phyloP scores from a whole-genome alignment of 2,888 invertebrate genomes.

The Idaea dimidiata region DNA sequence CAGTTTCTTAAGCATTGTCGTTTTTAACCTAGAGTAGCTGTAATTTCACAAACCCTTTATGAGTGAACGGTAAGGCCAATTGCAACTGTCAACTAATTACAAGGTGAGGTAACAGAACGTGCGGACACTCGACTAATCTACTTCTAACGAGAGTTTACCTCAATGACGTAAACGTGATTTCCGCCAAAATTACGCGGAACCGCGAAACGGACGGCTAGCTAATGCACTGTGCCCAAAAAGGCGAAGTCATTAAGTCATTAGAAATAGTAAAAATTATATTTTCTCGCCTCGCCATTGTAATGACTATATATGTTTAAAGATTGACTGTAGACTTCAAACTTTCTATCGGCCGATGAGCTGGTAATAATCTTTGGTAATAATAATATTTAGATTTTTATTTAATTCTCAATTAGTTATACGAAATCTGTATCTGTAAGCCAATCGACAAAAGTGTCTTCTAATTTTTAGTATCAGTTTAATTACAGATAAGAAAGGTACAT shows the following conservation, averaged over 20 bases:
- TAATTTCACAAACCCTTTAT: not conserved
- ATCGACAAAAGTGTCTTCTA: too few relatives aligned
- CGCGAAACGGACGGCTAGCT: not conserved
- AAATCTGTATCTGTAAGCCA: too few relatives aligned
- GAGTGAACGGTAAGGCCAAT: not conserved
- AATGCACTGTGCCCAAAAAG: not conserved
- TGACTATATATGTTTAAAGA: not conserved
- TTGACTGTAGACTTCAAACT: not conserved
- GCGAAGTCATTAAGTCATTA: not conserved
- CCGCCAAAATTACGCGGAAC: slow-evolving; percentile 6
- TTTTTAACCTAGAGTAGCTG: too few relatives aligned
- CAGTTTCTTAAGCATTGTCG: too few relatives aligned
- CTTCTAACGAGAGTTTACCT: not conserved
- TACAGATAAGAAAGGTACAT: too few relatives aligned
- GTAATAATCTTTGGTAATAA: not conserved
- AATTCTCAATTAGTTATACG: too few relatives aligned
- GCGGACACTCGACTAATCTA: not conserved
- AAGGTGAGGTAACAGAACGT: not conserved
- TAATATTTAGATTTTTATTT: not conserved
- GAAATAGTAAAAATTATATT: not conserved
- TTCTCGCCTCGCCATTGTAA: not conserved
- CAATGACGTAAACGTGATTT: not conserved
- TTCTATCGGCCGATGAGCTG: not conserved
- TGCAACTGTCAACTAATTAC: not conserved
- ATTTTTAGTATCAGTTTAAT: too few relatives aligned